Percentiles rank a stretch among this genome's conserved stretches.
Conservation (phyloP, 2,797 vertebrate genomes). For the Tinamus major region DNA sequence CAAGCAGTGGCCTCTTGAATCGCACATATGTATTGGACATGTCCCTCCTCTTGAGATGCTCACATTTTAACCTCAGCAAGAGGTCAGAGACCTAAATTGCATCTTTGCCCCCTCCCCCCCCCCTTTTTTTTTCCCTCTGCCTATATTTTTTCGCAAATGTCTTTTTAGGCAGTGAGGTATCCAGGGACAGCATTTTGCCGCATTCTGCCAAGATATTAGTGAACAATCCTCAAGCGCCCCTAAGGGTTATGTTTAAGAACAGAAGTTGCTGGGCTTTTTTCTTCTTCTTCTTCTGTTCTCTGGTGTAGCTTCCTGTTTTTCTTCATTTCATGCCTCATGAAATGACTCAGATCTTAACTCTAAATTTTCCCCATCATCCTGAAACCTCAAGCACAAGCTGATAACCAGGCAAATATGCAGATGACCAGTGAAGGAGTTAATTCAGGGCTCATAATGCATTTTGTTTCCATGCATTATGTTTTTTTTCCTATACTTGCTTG, state of each 20-base stretch:
- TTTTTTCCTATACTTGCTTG: neutral
- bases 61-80: neutral
- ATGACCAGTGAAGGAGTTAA: neutral
- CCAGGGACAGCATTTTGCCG: neutral
- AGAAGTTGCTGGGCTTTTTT: neutral
- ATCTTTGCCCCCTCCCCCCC: no score
- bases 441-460: neutral
- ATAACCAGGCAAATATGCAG: neutral
- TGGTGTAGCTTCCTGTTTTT: neutral
- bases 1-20: neutral
- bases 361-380: neutral
- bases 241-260: neutral
- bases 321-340: neutral
- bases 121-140: neutral
- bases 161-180: neutral
- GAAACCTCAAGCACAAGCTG: neutral
- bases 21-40: rapidly evolving
- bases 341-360: neutral
- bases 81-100: neutral
- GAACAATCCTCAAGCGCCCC: neutral
- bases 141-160: neutral
- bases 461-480: neutral
- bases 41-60: neutral
- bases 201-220: neutral
- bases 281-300: neutral